phyloP scores from a whole-genome alignment of 1,140 invertebrate genomes.

The Macrocentrus cingulum region DNA sequence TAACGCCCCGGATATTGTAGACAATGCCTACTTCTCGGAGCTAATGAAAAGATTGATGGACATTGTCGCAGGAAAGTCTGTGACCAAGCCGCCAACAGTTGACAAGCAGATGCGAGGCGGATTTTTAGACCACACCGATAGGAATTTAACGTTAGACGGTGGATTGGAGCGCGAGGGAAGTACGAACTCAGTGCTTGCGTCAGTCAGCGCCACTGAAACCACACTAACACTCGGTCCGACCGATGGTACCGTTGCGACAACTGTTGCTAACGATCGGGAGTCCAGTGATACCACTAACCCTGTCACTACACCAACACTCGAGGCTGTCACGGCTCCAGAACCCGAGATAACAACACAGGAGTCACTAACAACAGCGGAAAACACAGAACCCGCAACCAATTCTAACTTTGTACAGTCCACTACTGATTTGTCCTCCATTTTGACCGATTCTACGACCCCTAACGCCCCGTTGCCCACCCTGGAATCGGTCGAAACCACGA shows the following conservation, averaged over 20 bases:
- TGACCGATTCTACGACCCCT: no score
- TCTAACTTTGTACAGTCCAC: no score
- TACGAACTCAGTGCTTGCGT: no score
- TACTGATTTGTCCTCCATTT: no score
- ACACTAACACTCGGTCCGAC: not conserved
- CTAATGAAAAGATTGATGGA: conserved; percentile 21
- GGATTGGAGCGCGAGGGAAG: conserved; percentile 1
- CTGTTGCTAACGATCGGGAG: not conserved
- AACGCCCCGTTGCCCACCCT: no score
- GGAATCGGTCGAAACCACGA: conserved; percentile 17
- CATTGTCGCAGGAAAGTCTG: conserved; percentile 1
- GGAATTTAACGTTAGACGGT: conserved; percentile 27
- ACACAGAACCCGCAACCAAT: no score
- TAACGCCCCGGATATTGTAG: not conserved
- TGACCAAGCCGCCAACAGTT: conserved; percentile 20
- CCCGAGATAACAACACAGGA: no score
- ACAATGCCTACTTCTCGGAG: conserved; percentile 20
- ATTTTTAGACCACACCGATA: conserved; percentile 37
- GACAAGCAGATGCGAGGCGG: conserved; percentile 33
- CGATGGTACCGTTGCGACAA: not conserved
- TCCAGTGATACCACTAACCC: conserved; percentile 27
- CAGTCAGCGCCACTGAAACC: not conserved
- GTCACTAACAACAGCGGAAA: no score
- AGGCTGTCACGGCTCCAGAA: no score
- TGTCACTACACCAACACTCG: conserved; percentile 25